Evolutionary conservation across 1,140 invertebrate species (phyloP).

Genomic region (Zaprionus lachaisei): DNA sequence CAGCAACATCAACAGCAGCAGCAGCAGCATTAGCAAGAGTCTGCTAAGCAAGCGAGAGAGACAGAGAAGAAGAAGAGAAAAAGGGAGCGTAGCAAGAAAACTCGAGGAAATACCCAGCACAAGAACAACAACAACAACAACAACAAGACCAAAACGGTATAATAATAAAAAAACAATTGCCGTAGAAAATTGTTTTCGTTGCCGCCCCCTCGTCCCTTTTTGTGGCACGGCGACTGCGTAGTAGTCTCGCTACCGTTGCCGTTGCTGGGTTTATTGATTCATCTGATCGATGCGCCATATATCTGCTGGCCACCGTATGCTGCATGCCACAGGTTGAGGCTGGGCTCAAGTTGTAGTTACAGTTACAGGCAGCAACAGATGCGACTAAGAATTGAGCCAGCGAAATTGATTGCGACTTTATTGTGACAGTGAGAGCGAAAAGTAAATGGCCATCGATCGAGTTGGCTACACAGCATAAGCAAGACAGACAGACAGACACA

Average conservation of each 20-base stretch:
- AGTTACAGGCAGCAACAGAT: conserved; percentile 10
- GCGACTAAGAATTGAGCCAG: conserved; percentile 21
- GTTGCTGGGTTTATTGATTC: background rate
- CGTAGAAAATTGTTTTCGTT: conserved; percentile 55
- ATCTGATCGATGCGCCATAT: conserved; percentile 49
- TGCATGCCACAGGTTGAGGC: conserved; percentile 48
- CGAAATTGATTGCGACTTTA: conserved; percentile 14
- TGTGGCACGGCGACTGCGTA: background rate
- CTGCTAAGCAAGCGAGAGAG: conserved; percentile 26
- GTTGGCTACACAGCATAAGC: background rate
- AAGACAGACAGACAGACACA: background rate
- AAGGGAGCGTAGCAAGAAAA: background rate
- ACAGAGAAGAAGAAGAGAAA: too few species aligned
- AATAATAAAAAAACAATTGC: conserved; percentile 52
- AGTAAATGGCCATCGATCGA: conserved; percentile 8
- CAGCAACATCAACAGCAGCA: conserved; percentile 3
- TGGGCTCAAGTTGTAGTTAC: background rate
- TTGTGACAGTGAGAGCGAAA: conserved; percentile 13
- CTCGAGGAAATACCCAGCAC: background rate
- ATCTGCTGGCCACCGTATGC: conserved; percentile 12
- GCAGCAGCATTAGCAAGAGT: conserved; percentile 49
- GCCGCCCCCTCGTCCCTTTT: background rate
- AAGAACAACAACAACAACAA: background rate
- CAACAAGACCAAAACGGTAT: background rate
- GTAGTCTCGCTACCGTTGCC: background rate